phyloP scores from a whole-genome alignment of 2,797 vertebrate species.

The Heterohyrax brucei region DNA sequence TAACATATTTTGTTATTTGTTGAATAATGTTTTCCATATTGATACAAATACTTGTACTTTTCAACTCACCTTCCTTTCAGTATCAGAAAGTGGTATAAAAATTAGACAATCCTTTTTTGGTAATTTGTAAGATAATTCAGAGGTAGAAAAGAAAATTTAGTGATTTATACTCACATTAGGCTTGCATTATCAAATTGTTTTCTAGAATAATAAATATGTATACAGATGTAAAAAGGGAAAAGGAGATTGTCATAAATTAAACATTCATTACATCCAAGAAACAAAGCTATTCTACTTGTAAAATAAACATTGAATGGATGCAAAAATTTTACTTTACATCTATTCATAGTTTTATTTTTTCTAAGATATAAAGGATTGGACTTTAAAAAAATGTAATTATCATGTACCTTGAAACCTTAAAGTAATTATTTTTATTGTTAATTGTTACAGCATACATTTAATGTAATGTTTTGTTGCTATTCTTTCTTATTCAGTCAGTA shows the following conservation, averaged over 20 bases:
- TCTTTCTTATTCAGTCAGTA: no score
- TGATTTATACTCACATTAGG: neutral
- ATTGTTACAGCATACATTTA: no score
- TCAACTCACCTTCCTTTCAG: slow-evolving; percentile 23
- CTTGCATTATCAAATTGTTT: slow-evolving; percentile 46
- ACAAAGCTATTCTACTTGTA: neutral
- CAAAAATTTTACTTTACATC: neutral
- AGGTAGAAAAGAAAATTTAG: neutral
- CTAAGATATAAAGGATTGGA: slow-evolving; percentile 15
- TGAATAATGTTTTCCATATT: slow-evolving; percentile 16
- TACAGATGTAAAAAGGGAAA: neutral
- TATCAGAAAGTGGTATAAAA: neutral
- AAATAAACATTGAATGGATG: slow-evolving; percentile 32
- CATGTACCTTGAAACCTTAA: neutral
- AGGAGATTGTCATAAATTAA: neutral
- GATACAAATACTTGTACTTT: slow-evolving; percentile 39
- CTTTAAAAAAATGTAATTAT: slow-evolving; percentile 51
- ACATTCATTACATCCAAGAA: neutral
- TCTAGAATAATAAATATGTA: neutral
- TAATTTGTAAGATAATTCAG: slow-evolving; percentile 22
- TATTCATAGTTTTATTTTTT: slow-evolving; percentile 32
- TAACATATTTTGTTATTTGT: slow-evolving; percentile 66
- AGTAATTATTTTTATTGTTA: no score
- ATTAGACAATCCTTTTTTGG: slow-evolving; percentile 10
- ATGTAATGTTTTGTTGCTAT: no score